Evolutionary conservation across 2,797 vertebrate species (phyloP).

Genomic region (Mus minutoides): DNA sequence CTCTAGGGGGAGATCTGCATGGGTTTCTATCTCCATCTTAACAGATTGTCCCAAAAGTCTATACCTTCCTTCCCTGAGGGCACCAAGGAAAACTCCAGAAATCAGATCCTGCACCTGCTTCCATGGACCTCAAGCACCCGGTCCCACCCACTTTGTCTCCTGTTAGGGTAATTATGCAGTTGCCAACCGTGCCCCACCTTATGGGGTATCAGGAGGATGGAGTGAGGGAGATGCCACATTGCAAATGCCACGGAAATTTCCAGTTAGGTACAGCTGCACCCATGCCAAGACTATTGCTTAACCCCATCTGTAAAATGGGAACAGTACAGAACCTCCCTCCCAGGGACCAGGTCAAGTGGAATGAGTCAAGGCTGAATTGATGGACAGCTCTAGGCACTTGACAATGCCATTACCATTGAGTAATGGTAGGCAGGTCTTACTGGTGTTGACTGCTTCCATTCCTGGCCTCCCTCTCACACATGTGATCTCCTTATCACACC

Average conservation of each 20-base stretch:
- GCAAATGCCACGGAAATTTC: background rate
- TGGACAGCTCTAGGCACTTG: background rate
- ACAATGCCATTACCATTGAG: background rate
- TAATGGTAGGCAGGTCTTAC: background rate
- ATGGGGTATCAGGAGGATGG: background rate
- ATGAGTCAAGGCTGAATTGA: background rate
- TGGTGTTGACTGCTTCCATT: background rate
- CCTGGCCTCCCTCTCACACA: background rate
- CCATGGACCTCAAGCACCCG: background rate
- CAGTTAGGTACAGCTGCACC: background rate
- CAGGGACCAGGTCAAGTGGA: background rate
- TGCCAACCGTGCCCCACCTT: background rate
- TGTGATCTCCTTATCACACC: background rate
- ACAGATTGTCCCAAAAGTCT: background rate
- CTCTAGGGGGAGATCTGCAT: background rate
- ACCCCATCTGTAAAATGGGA: constrained; percentile 34
- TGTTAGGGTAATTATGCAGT: background rate
- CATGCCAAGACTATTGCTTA: background rate
- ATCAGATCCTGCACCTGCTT: background rate
- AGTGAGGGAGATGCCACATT: background rate
- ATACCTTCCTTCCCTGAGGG: background rate
- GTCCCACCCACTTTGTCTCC: background rate
- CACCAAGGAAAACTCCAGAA: background rate
- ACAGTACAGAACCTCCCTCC: background rate
- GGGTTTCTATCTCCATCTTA: background rate